phyloP scores from a whole-genome alignment of 2,113 vertebrate species.

The Gambusia affinis region DNA sequence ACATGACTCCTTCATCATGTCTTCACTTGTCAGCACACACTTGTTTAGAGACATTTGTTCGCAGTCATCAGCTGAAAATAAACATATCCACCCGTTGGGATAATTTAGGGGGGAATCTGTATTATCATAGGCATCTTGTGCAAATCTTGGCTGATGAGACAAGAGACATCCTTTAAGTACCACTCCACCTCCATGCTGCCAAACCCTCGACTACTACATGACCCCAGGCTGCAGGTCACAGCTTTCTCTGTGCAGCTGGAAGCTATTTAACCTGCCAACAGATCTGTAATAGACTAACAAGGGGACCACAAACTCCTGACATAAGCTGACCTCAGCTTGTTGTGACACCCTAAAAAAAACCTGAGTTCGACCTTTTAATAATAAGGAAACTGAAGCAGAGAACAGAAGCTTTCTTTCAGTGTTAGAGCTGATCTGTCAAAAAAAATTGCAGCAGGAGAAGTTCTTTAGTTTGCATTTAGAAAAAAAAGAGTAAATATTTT shows the following conservation, averaged over 20 bases:
- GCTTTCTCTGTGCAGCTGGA: slow-evolving; percentile 34
- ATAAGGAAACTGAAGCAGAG: slow-evolving; percentile 11
- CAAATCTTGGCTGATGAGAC: slow-evolving; percentile 25
- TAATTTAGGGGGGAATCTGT: slow-evolving; percentile 27
- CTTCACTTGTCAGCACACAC: slow-evolving; percentile 59
- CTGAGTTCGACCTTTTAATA: slow-evolving; percentile 43
- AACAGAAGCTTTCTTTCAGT: slow-evolving; percentile 29
- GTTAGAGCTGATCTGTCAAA: slow-evolving; percentile 14
- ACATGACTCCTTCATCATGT: slow-evolving; percentile 25
- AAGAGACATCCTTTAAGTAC: slow-evolving; percentile 13
- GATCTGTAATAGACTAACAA: slow-evolving; percentile 56
- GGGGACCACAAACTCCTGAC: slow-evolving; percentile 45
- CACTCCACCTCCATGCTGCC: slow-evolving; percentile 5
- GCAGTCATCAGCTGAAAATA: slow-evolving; percentile 64
- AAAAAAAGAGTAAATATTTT: neutral
- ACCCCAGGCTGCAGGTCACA: slow-evolving; percentile 7
- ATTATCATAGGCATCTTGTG: slow-evolving; percentile 40
- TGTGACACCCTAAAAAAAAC: slow-evolving; percentile 39
- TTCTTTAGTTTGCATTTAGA: neutral
- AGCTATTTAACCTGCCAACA: slow-evolving; percentile 51
- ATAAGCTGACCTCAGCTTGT: slow-evolving; percentile 50
- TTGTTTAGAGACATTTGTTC: slow-evolving; percentile 46
- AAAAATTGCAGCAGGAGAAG: neutral
- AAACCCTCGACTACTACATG: neutral
- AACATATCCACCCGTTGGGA: slow-evolving; percentile 45